phyloP scores from a whole-genome alignment of 1,140 invertebrate genomes.

The Drosophila teissieri region DNA sequence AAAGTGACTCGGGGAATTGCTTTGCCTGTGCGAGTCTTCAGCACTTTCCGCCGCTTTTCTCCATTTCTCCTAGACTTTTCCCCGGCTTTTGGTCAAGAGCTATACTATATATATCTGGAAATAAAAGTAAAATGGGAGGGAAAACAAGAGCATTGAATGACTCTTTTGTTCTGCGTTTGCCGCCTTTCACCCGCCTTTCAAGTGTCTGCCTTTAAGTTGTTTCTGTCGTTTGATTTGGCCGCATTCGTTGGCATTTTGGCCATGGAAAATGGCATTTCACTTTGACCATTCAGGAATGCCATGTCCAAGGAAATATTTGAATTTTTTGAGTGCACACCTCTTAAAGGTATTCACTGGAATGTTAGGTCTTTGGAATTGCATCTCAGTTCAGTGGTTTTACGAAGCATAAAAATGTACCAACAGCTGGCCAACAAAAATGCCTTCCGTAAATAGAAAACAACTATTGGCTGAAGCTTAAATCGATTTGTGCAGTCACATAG shows the following conservation, averaged over 20 bases:
- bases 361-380: constrained; percentile 22
- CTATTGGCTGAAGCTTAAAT: neutral
- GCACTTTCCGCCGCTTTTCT: constrained; percentile 1
- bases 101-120: constrained; percentile 2
- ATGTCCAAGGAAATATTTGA: constrained; percentile 28
- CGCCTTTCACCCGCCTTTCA: constrained; percentile 10
- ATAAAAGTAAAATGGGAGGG: constrained; percentile 29
- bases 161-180: constrained; percentile 26
- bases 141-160: constrained; percentile 42
- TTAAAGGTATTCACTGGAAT: constrained; percentile 19
- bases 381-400: constrained; percentile 5
- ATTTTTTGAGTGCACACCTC: constrained; percentile 26
- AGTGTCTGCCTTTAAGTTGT: constrained; percentile 28
- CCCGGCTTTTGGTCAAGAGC: neutral
- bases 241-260: constrained; percentile 35
- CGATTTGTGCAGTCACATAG: neutral
- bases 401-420: neutral
- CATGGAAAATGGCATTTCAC: constrained; percentile 25
- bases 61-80: constrained; percentile 5
- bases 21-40: constrained; percentile 11
- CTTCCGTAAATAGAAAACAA: constrained; percentile 1
- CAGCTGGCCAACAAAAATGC: neutral
- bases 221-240: constrained; percentile 33
- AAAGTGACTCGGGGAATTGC: constrained; percentile 47
- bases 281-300: constrained; percentile 22